Evolutionary conservation across 1,140 invertebrate genomes (phyloP).

Genomic region (Portunus trituberculatus): DNA sequence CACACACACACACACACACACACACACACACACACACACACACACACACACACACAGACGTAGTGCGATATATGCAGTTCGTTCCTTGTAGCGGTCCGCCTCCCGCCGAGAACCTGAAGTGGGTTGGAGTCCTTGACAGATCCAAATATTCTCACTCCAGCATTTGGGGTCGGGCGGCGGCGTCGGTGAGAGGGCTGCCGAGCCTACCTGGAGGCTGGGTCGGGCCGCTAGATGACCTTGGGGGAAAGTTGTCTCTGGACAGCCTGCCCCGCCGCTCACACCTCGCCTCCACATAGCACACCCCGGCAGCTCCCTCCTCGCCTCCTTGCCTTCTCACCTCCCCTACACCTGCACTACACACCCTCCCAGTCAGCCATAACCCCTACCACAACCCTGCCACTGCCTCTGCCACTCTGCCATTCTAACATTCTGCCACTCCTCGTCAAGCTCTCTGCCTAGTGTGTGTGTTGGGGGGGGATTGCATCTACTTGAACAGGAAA

Average conservation of each 20-base stretch:
- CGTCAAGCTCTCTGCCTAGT: not conserved
- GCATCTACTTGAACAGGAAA: too few species aligned
- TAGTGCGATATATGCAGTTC: not conserved
- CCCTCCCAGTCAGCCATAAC: not conserved
- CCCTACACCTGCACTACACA: not conserved
- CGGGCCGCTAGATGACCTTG: constrained; percentile 4
- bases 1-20: constrained; percentile 4
- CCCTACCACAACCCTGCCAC: not conserved
- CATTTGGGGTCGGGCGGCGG: constrained; percentile 5
- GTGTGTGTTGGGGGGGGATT: not conserved
- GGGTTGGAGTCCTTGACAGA: constrained; percentile 2
- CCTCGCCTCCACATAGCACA: not conserved
- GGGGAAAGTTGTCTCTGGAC: not conserved
- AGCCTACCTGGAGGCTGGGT: constrained; percentile 16
- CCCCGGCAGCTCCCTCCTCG: not conserved
- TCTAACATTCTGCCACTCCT: not conserved
- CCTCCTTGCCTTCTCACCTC: not conserved
- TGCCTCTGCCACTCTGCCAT: not conserved
- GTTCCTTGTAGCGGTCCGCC: not conserved
- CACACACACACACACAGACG: not conserved
- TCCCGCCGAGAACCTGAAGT: constrained; percentile 8
- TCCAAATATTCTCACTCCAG: not conserved
- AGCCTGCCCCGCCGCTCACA: not conserved
- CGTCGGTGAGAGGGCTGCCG: not conserved
- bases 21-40: too few species aligned